Base-by-base conservation (phyloP, 2,888 invertebrate genomes). In the Aporophyla lueneburgensis region DNA sequence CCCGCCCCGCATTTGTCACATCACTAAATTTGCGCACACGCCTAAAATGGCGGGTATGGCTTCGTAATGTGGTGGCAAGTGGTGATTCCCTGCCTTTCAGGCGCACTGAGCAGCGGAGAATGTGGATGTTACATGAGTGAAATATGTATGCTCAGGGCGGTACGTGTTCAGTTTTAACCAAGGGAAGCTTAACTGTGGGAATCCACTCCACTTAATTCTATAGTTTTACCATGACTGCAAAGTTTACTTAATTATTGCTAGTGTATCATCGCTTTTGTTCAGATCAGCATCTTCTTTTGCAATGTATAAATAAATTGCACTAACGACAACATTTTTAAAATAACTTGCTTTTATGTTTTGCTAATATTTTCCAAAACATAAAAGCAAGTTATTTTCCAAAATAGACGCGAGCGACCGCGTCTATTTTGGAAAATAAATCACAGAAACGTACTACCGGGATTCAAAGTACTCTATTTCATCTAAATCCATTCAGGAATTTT, bases 11-110 rank as follows among this genome's bases (percentile, higher is more conserved):
- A 87, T 88, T 88, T 88, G 86, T 88, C 88, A 89, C 86, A 84
- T 79, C 84, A 80, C 81, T 80, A 85, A 83, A 84, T 87, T 87
- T 86, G 86, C 87, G 86, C 89, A 87, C 85, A 80, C 86, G 83
- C 83, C 71, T 81, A 79, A 69, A 82, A 85, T 78, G 74, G 70
- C 62, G 59, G 75, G 67, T 77, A 77, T 77, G 63, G 75, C 71
- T 78, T 65, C 69, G 74, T 81, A 79, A 76, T 85, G 74, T 74
- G 70, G 65, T 82, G 74, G 70, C 71, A 83, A 80, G 72, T 78
- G 75, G 74, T 53, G 65, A 66, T 76, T 78, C 62, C 70, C 74
- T 76, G 54, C 62, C 71, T 75, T 73, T 72, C 66, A 67, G 27
- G 66, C 56, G 56, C 24, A 49, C 62, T 43, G 62, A 74, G 73